Percentiles rank a stretch among this genome's conserved stretches.
Evolutionary conservation across 1,140 invertebrate species (phyloP).

Genomic region (Drosophila nigrodunni): DNA sequence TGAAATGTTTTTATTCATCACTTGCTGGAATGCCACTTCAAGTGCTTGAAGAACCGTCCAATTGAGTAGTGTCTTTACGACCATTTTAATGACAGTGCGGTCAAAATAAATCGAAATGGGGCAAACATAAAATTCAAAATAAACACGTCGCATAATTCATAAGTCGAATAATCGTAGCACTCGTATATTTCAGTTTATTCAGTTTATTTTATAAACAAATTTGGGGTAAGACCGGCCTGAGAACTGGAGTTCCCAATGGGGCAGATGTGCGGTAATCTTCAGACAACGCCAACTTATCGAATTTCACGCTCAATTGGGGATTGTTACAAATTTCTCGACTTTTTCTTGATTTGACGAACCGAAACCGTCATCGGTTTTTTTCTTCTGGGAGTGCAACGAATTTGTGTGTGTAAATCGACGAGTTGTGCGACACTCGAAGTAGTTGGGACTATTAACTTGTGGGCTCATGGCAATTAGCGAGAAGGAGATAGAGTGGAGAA

Average conservation of each 20-base stretch:
- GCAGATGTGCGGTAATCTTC: conserved; percentile 47
- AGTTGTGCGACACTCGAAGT: conserved; percentile 48
- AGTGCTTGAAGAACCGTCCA: neutral
- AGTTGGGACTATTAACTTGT: conserved; percentile 60
- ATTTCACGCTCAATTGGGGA: conserved; percentile 74
- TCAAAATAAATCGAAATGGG: conserved; percentile 56
- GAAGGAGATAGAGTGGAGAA: neutral
- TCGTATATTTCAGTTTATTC: conserved; percentile 15
- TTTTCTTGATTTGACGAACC: conserved; percentile 31
- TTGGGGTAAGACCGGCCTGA: neutral
- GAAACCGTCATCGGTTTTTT: conserved; percentile 23
- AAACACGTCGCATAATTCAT: conserved; percentile 57
- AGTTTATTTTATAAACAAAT: conserved; percentile 21
- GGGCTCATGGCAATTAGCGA: conserved; percentile 65
- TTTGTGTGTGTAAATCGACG: conserved; percentile 50
- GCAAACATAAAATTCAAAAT: conserved; percentile 60
- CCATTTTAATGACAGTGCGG: conserved; percentile 9
- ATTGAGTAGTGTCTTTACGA: conserved; percentile 12
- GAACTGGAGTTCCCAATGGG: conserved; percentile 1
- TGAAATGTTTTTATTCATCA: conserved; percentile 2
- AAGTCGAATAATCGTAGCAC: conserved; percentile 33
- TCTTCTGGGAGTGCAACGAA: conserved; percentile 41
- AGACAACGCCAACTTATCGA: conserved; percentile 70
- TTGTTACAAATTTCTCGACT: conserved; percentile 24
- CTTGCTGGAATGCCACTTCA: neutral